These are phyloP conservation scores for Charadrius vociferus DNA, from an alignment of 2,113 vertebrate genomes.

Conservation along the genomic window DNA sequence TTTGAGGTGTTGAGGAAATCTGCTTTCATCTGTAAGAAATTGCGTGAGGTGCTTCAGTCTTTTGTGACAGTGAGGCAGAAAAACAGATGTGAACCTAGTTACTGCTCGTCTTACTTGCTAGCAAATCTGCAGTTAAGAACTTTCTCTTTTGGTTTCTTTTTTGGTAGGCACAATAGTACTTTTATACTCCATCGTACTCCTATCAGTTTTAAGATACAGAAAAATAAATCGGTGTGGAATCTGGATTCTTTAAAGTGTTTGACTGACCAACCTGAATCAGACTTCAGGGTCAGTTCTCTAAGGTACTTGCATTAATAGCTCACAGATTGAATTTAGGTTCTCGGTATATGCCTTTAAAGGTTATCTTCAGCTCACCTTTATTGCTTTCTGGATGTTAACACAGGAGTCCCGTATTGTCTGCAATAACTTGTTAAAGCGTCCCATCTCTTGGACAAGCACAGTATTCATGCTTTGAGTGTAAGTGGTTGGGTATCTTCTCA, in stretches of 20 bases:
- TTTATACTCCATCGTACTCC: not conserved
- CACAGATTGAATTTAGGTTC: not conserved
- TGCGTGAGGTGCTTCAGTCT: not conserved
- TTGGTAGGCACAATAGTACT: not conserved
- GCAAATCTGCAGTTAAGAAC: not conserved
- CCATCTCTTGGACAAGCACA: conserved; percentile 91
- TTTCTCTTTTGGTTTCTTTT: not conserved
- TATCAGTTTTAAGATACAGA: not conserved
- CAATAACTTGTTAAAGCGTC: conserved; percentile 87
- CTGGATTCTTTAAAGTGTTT: not conserved
- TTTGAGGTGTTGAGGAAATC: not conserved
- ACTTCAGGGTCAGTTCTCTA: not conserved
- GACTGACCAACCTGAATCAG: not conserved
- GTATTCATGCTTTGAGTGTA: conserved; percentile 94
- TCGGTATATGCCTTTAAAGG: not conserved
- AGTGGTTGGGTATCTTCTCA: conserved; percentile 84
- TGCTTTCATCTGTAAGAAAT: not conserved
- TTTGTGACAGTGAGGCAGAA: not conserved
- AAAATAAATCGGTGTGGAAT: not conserved
- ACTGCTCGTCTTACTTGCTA: not conserved
- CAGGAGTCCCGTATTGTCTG: conserved; percentile 82
- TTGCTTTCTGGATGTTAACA: conserved; percentile 86
- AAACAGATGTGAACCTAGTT: not conserved
- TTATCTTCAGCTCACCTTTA: conserved; percentile 77
- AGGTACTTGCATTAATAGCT: not conserved